Conservation (phyloP, 1,140 invertebrate species). For the Drosophila pallidifrons region DNA sequence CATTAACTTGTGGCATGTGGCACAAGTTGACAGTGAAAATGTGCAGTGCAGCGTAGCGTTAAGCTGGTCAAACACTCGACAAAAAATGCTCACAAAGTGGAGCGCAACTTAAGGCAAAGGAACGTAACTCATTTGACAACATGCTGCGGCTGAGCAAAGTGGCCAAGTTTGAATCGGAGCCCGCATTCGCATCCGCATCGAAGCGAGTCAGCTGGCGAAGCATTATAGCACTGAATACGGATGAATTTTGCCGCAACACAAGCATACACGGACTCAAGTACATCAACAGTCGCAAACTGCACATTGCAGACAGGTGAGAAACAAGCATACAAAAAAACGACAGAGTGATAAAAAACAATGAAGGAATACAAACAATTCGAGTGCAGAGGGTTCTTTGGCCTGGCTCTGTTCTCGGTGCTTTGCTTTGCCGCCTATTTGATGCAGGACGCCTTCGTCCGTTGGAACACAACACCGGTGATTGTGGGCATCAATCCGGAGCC, state of each 20-base stretch:
- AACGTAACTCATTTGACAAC: conserved; percentile 20
- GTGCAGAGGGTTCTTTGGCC: conserved; percentile 66
- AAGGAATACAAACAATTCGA: conserved; percentile 5
- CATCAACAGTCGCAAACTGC: conserved; percentile 60
- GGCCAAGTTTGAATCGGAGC: not conserved
- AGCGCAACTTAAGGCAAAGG: conserved; percentile 8
- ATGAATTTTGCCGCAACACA: conserved; percentile 77
- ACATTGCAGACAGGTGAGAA: conserved; percentile 57
- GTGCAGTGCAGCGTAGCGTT: conserved; percentile 10
- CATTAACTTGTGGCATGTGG: not conserved
- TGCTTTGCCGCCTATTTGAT: conserved; percentile 62
- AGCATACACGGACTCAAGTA: conserved; percentile 78
- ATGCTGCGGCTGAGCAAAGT: not conserved
- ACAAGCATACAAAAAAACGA: not conserved
- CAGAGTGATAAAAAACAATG: not conserved
- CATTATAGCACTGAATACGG: conserved; percentile 63
- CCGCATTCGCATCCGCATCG: conserved; percentile 49
- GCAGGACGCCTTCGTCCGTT: conserved; percentile 72
- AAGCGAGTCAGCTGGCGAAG: conserved; percentile 39
- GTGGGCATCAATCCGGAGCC: conserved; percentile 74
- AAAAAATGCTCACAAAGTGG: conserved; percentile 3
- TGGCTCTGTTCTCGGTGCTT: conserved; percentile 66
- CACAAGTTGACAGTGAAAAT: conserved; percentile 8
- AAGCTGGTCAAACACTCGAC: conserved; percentile 20
- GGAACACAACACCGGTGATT: conserved; percentile 74